Percentiles rank a stretch among this genome's conserved stretches.
phyloP scores from a whole-genome alignment of 2,888 invertebrate species.

The Carcina quercana region DNA sequence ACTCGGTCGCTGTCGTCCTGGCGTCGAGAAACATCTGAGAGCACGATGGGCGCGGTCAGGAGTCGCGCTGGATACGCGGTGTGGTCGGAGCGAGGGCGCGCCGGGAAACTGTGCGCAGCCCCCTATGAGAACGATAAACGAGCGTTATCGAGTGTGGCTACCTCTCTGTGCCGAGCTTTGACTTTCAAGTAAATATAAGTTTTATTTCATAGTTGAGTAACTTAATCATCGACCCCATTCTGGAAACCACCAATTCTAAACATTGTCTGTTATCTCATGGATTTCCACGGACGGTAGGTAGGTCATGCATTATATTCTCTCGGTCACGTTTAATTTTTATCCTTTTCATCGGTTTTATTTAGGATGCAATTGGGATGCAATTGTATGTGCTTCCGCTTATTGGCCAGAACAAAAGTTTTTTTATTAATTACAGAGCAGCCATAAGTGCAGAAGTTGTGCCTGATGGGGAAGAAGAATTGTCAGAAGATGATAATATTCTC shows the following conservation, averaged over 20 bases:
- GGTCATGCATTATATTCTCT: no score
- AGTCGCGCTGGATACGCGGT: slow-evolving; percentile 86
- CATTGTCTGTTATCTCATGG: no score
- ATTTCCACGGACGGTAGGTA: slow-evolving; percentile 1
- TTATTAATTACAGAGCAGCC: slow-evolving; percentile 74
- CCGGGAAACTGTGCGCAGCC: slow-evolving; percentile 88
- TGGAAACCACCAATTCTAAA: no score
- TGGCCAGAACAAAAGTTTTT: no score
- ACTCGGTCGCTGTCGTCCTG: slow-evolving; percentile 80
- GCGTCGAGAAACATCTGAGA: slow-evolving; percentile 76
- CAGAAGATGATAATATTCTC: slow-evolving; percentile 68
- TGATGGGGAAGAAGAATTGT: slow-evolving; percentile 75
- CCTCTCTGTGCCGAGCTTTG: slow-evolving; percentile 84
- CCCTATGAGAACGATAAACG: slow-evolving; percentile 79
- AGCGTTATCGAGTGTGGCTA: slow-evolving; percentile 81
- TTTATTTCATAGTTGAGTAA: no score
- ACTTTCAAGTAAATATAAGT: slow-evolving; percentile 80
- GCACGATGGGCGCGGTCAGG: slow-evolving; percentile 81
- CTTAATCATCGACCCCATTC: slow-evolving; percentile 3
- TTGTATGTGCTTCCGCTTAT: no score
- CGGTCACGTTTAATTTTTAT: no score
- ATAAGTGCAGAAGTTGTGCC: slow-evolving; percentile 80
- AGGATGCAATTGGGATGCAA: no score
- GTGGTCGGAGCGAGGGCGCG: slow-evolving; percentile 87
- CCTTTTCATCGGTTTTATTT: no score